These are phyloP conservation scores for Crioceris asparagi DNA, from an alignment of 2,888 invertebrate species.

Conservation along the genomic window DNA sequence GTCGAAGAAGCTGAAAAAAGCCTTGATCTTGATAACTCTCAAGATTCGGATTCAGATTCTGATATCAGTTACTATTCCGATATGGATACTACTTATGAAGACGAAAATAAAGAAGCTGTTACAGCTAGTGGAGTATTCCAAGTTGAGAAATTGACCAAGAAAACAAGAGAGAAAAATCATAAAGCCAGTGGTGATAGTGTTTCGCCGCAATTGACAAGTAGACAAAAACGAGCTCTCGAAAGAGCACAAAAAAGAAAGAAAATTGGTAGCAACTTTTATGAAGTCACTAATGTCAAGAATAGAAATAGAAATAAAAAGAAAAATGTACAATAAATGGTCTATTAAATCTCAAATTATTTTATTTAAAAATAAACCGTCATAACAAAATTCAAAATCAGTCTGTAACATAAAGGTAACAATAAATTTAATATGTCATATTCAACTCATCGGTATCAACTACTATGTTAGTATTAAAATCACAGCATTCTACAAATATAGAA, in stretches of 20 bases:
- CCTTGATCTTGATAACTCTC: slow-evolving; percentile 4
- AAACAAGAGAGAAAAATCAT: slow-evolving; percentile 18
- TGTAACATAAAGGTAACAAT: too few relatives aligned
- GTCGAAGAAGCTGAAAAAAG: slow-evolving; percentile 12
- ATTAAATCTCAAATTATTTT: too few relatives aligned
- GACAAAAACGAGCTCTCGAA: slow-evolving; percentile 63
- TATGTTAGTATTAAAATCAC: too few relatives aligned
- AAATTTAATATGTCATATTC: too few relatives aligned
- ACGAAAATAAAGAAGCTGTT: slow-evolving; percentile 36
- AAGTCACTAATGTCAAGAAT: slow-evolving; percentile 81
- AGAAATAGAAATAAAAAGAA: slow-evolving; percentile 64
- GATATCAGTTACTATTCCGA: slow-evolving; percentile 60
- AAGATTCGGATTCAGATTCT: slow-evolving; percentile 41
- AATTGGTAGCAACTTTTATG: slow-evolving; percentile 82
- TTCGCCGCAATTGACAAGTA: slow-evolving; percentile 56
- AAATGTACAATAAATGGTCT: too few relatives aligned
- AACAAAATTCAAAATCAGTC: too few relatives aligned
- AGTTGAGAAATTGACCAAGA: slow-evolving; percentile 31
- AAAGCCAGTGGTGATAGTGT: slow-evolving; percentile 21
- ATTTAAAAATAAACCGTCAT: too few relatives aligned
- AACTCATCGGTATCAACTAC: too few relatives aligned
- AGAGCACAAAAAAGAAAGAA: slow-evolving; percentile 67
- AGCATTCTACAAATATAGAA: too few relatives aligned
- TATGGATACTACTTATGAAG: slow-evolving; percentile 48
- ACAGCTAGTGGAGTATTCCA: slow-evolving; percentile 41